These are phyloP conservation scores for Masticophis lateralis DNA, from an alignment of 2,797 vertebrate species.

Conservation along the genomic window DNA sequence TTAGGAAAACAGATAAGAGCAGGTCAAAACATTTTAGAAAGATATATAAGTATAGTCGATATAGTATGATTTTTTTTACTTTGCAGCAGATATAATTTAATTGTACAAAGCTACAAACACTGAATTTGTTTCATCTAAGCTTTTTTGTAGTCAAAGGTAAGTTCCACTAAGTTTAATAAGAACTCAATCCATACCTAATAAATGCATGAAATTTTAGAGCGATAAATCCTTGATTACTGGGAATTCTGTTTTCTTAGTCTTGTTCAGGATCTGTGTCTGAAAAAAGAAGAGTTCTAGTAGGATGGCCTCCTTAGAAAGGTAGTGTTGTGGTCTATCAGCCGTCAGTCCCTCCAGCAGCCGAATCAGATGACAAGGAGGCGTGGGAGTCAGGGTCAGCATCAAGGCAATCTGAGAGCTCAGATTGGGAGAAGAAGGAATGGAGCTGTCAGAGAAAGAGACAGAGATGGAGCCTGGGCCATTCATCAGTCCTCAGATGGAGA, in stretches of 20 bases:
- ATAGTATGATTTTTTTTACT: conserved; percentile 45
- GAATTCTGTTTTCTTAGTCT: neutral
- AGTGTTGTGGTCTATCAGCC: too few relatives aligned
- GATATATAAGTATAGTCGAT: conserved; percentile 58
- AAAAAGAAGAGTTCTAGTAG: neutral
- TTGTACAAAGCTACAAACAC: neutral
- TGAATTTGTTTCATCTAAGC: neutral
- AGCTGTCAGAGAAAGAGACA: too few relatives aligned
- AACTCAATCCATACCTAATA: neutral
- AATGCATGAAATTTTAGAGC: neutral
- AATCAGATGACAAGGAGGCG: too few relatives aligned
- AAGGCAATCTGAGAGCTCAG: too few relatives aligned
- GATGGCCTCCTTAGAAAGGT: neutral
- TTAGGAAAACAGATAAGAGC: conserved; percentile 57
- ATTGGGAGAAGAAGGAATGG: too few relatives aligned
- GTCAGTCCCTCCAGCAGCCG: too few relatives aligned
- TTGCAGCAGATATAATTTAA: neutral
- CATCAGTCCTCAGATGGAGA: too few relatives aligned
- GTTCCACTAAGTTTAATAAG: neutral
- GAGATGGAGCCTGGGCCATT: too few relatives aligned
- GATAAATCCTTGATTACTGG: neutral
- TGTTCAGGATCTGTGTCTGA: neutral
- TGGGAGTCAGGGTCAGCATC: too few relatives aligned
- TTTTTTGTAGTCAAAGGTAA: neutral
- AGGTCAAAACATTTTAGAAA: conserved; percentile 44